Percentiles rank a stretch among this genome's conserved stretches.
Evolutionary conservation across 2,113 vertebrate species (phyloP).

Genomic region (Pelodiscus sinensis): DNA sequence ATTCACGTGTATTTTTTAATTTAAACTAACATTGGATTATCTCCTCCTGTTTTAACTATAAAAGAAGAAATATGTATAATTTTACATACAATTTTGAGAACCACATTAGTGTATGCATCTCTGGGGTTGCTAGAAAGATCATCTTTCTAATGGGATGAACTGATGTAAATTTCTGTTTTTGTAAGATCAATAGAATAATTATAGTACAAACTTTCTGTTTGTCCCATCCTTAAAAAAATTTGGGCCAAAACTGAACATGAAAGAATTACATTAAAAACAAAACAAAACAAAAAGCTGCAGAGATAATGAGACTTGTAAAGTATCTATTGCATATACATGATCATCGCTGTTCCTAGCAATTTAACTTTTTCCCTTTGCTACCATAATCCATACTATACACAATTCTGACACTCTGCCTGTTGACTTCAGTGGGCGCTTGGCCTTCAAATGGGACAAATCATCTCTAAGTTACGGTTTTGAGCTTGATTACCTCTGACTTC

Average conservation of each 20-base stretch:
- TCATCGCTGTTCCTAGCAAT: background rate
- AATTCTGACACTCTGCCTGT: background rate
- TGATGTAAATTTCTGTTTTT: background rate
- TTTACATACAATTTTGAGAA: background rate
- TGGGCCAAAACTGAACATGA: no score
- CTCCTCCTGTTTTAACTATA: background rate
- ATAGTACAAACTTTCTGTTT: background rate
- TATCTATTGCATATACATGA: no score
- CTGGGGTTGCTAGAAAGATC: background rate
- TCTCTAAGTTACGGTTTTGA: background rate
- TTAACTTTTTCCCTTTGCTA: background rate
- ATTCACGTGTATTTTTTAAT: background rate
- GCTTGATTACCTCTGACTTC: background rate
- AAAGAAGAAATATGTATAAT: background rate
- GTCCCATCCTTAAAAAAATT: no score
- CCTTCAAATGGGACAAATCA: background rate
- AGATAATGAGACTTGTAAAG: no score
- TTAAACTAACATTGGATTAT: background rate
- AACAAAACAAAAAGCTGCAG: no score
- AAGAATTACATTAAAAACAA: no score
- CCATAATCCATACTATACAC: background rate
- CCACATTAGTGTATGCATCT: background rate
- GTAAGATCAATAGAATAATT: background rate
- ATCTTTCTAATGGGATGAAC: background rate
- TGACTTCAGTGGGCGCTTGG: background rate